Base-by-base conservation (phyloP, 2,888 invertebrate genomes). In the Lasioglossum leucozonium region DNA sequence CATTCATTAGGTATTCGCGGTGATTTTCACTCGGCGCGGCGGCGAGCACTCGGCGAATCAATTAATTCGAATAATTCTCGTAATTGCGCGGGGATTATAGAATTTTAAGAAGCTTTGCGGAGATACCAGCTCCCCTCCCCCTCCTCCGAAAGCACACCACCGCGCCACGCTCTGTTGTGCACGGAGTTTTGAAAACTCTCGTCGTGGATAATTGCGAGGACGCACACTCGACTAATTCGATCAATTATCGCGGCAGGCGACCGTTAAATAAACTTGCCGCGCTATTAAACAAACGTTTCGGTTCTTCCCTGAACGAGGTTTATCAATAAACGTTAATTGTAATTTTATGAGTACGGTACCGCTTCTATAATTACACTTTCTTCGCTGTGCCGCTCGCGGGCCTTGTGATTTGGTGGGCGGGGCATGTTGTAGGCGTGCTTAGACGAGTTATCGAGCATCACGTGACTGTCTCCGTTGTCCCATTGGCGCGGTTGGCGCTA, bases 31-130 rank as follows among this genome's bases (percentile, higher is more conserved):
- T n/a, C 30, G 16, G 6, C 67, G 11, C 4, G 37, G 10, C 0
- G 67, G 58, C 11, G 1, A 4, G 58, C 58, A 1, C 58, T 16
- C 67, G 37, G 22, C n/a, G 67, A 40, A 62, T 30, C 62, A 62
- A 62, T 62, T 62, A 67, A 67, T 67, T 65, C 34, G 65, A 65
- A 67, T 37, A 37, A 67, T 67, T 67, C n/a, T 37, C 37, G 22
- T 67, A 67, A 67, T 67, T 67, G 37, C 40, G n/a, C 67, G 40
- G 18, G 40, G 40, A 67, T 67, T 67, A 40, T 67, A 67, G 67
- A 67, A 67, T 67, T 65, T 67, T 67, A 67, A 67, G 67, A 67
- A 67, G 67, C 67, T 67, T 67, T 67, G 8, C n/a, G n/a, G 67
- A 67, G 37, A 37, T 62, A 65, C 30, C 10, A 30, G n/a, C 34